These are phyloP conservation scores for Gymnopithys bicolor DNA, from an alignment of 2,797 vertebrate genomes.

Conservation along the genomic window DNA sequence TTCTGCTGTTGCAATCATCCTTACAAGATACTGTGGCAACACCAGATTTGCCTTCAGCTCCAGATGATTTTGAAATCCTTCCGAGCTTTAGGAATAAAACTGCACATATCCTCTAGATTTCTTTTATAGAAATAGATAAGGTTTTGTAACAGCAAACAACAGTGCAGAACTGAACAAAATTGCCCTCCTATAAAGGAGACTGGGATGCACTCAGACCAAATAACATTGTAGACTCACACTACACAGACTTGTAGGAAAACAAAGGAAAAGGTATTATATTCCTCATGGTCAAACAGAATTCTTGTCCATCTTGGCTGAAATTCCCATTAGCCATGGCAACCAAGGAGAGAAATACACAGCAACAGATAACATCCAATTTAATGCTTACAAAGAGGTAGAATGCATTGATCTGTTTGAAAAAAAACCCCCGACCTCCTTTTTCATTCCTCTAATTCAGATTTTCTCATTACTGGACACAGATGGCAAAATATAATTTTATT, in stretches of 20 bases:
- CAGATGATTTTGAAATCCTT: slow-evolving; percentile 49
- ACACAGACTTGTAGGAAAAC: background rate
- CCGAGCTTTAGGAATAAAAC: slow-evolving; percentile 32
- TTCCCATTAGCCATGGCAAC: slow-evolving; percentile 20
- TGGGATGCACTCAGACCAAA: slow-evolving; percentile 14
- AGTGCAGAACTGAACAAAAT: slow-evolving; percentile 22
- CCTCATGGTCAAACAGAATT: slow-evolving; percentile 13
- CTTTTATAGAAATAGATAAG: slow-evolving; percentile 33
- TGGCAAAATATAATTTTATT: slow-evolving; percentile 67
- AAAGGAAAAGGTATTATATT: background rate
- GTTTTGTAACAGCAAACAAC: slow-evolving; percentile 35
- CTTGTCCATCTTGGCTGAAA: slow-evolving; percentile 32
- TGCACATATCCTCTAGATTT: slow-evolving; percentile 15
- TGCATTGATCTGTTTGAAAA: slow-evolving; percentile 50
- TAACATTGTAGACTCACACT: background rate
- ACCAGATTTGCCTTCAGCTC: slow-evolving; percentile 10
- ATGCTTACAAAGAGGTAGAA: slow-evolving; percentile 32
- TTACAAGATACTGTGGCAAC: background rate
- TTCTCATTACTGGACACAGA: slow-evolving; percentile 67
- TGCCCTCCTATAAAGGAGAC: background rate
- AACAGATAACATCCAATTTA: slow-evolving; percentile 39
- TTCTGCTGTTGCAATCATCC: background rate
- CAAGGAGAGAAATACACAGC: background rate
- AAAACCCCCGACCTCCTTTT: slow-evolving; percentile 2
- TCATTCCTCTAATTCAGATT: slow-evolving; percentile 55